phyloP scores from a whole-genome alignment of 2,113 vertebrate genomes.

The Puffinus mauretanicus region DNA sequence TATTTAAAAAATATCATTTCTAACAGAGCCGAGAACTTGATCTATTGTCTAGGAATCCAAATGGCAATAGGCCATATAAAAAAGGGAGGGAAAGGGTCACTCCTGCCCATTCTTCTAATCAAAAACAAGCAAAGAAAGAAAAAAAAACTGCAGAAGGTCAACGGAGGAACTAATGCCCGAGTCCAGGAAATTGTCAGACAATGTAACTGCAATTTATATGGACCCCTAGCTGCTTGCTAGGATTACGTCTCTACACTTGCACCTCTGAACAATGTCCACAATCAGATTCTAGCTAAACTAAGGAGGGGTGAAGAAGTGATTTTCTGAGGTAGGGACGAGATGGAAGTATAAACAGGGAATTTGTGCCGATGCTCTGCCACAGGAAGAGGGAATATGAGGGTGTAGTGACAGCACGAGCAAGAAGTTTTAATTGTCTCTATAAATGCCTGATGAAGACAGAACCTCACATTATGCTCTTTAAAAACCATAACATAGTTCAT shows the following conservation, averaged over 20 bases:
- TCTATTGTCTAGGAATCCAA: background rate
- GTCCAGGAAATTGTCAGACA: background rate
- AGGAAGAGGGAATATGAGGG: background rate
- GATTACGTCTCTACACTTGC: background rate
- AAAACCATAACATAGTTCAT: background rate
- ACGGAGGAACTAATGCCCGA: background rate
- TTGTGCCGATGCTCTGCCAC: background rate
- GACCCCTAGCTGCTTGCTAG: background rate
- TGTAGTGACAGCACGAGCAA: background rate
- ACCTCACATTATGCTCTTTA: background rate
- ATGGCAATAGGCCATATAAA: background rate
- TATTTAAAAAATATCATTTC: background rate
- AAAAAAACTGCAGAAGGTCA: background rate
- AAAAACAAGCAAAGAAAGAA: background rate
- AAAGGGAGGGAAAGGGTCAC: background rate
- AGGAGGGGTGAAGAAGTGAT: background rate
- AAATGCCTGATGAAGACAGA: background rate
- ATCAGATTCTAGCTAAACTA: background rate
- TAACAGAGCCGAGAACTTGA: background rate
- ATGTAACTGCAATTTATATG: background rate
- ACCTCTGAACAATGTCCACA: background rate
- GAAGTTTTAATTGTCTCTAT: background rate
- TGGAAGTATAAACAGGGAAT: background rate
- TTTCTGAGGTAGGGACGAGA: background rate
- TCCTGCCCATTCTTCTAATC: background rate